Evolutionary conservation across 2,113 vertebrate species (phyloP), one percentile per base, ranked within the genome.

Genomic region (Hippocampus comes): DNA sequence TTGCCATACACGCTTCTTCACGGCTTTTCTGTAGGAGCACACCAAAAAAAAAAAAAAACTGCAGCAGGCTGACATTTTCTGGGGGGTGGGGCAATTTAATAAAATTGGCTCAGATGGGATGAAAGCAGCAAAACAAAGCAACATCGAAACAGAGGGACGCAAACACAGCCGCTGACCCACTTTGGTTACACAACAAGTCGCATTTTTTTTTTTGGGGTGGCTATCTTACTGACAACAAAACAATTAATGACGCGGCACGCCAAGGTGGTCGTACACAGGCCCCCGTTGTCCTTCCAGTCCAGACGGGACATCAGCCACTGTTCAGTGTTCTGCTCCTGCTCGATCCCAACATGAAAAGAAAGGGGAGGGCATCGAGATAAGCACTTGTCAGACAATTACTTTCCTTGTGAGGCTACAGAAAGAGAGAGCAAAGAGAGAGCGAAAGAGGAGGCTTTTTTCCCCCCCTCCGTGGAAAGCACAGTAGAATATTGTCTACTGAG

Each of bases 281-380:
- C 0, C 70, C 74, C 85, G 75, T 87, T 84, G 83, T 89, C 76
- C 70, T 25, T 61, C 11, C 70, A 14, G 66, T 74, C 74, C 69
- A 14, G 84, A 84, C 83, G 73, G 34, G 73, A 59, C 74, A 87
- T 85, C 88, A 83, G 79, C 74, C 77, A 23, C 74, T 9, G 75
- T 77, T 66, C 71, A 56, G 66, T 63, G 75, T 82, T 78, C 74
- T 73, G 72, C 5, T 79, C 67, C 66, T 71, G 67, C 67, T 60
- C 46, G 68, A 79, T 77, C 82, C 68, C 73, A 75, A 81, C 65
- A 69, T 68, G 72, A 72, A 43, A 53, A 71, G 15, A 67, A 18
- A 71, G 46, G 68, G 38, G 78, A 76, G 78, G 43, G 74, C 71
- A 69, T 59, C 15, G 72, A 84, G 86, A 88, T 83, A 85, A 86